Evolutionary conservation across 2,113 vertebrate genomes (phyloP), one percentile per base, ranked within the genome.

Genomic region (Cairina moschata): DNA sequence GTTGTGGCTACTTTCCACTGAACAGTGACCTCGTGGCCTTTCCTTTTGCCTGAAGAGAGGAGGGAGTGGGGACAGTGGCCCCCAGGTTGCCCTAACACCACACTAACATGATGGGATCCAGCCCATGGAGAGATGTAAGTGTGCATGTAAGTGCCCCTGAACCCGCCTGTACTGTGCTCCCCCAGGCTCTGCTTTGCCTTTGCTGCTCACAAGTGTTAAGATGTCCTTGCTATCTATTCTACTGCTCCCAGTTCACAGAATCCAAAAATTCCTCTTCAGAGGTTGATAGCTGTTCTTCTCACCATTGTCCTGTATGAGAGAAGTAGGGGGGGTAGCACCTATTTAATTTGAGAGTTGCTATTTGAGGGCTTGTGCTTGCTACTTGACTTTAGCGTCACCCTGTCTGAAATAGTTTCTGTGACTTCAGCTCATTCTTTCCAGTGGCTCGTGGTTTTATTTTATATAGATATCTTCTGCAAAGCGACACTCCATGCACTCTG

Each of bases 161-260:
- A 3, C 40, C 14, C 10, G 8, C 52, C n/a, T 72, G 32, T 31
- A 23, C 50, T 1, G 5, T 36, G 23, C 55, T 80, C 56, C 44
- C 42, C 32, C 28, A 50, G 26, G 26, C 34, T 56, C 29, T 75
- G 28, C 48, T 55, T 73, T 54, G 14, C 38, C 66, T 52, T 26
- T 56, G 34, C 65, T 46, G 40, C 32, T 65, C 40, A 25, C 40
- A 23, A 46, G 52, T 1, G 5, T 40, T 60, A 44, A 52, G 68
- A 11, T 25, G 48, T 32, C 58, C 42, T 20, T 2, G 2, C 31
- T 80, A 1, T 59, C 25, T 84, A 46, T 83, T 69, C 59, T 25
- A 36, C 66, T 0, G 0, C 28, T 81, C 31, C n/a, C 0, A 1
- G 52, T 71, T 38, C 73, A n/a, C 34, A 20, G 2, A 8, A 20